phyloP scores from a whole-genome alignment of 2,888 invertebrate species.

The Cataglyphis rosenhaueri region DNA sequence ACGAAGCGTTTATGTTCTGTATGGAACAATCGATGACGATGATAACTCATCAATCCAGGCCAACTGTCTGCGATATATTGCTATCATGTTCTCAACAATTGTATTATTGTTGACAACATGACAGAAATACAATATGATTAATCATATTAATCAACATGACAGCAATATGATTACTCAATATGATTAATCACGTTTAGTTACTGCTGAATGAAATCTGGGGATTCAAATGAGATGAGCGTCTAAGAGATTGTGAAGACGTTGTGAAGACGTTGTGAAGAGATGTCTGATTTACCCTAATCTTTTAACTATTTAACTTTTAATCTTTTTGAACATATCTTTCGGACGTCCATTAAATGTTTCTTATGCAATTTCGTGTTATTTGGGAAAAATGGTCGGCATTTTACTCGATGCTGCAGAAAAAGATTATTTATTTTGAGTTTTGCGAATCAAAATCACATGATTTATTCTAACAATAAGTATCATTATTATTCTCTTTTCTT shows the following conservation, averaged over 20 bases:
- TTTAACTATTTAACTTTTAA: background rate
- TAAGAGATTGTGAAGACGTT: background rate
- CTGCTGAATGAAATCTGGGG: background rate
- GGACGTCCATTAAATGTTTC: background rate
- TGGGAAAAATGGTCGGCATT: background rate
- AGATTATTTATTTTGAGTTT: conserved; percentile 26
- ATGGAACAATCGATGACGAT: conserved; percentile 53
- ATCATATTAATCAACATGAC: too few species aligned
- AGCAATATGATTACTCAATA: too few species aligned
- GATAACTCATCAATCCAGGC: background rate
- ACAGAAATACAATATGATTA: too few species aligned
- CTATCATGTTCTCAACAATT: too few species aligned
- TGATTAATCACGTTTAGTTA: too few species aligned
- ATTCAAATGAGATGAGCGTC: background rate
- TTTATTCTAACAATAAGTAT: conserved; percentile 38
- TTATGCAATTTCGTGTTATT: background rate
- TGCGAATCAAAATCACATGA: conserved; percentile 6
- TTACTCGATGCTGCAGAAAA: background rate
- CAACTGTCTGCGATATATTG: too few species aligned
- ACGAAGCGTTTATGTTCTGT: background rate
- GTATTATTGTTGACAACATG: too few species aligned
- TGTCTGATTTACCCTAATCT: background rate
- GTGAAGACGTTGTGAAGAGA: background rate
- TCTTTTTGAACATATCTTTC: background rate
- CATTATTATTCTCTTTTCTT: conserved; percentile 45